phyloP scores from a whole-genome alignment of 2,113 vertebrate species.

The Eonycteris spelaea region DNA sequence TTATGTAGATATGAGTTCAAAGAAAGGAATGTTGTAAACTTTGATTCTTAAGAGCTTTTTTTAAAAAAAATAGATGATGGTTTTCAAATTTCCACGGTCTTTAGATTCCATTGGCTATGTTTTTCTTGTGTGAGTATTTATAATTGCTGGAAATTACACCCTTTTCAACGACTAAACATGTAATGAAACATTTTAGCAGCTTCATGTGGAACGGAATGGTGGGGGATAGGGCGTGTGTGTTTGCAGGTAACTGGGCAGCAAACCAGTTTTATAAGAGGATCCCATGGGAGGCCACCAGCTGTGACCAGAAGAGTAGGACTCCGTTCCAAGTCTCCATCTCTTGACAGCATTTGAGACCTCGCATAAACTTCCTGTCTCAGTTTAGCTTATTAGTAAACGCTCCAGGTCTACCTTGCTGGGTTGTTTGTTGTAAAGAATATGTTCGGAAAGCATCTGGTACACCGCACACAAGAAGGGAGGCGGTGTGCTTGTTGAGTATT shows the following conservation, averaged over 20 bases:
- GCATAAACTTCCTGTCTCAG: neutral
- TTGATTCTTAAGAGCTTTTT: neutral
- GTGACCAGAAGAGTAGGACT: too few relatives aligned
- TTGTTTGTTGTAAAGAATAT: neutral
- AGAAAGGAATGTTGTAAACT: neutral
- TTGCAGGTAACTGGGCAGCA: neutral
- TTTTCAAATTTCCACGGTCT: neutral
- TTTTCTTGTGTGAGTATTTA: neutral
- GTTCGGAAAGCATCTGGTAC: neutral
- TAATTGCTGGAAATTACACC: neutral
- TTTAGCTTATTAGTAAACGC: neutral
- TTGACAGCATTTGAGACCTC: neutral
- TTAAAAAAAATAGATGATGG: neutral
- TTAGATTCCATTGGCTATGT: neutral
- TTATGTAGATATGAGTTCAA: neutral
- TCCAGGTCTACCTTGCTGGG: neutral
- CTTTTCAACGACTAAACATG: neutral
- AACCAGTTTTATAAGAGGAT: neutral
- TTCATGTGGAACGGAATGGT: neutral
- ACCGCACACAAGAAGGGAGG: rapidly evolving
- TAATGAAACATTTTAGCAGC: neutral
- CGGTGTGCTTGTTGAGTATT: rapidly evolving
- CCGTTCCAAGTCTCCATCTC: neutral
- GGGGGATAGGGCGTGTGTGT: too few relatives aligned
- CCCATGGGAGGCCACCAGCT: neutral